Evolutionary conservation across 2,797 vertebrate species (phyloP).

Genomic region (Momotus momota): DNA sequence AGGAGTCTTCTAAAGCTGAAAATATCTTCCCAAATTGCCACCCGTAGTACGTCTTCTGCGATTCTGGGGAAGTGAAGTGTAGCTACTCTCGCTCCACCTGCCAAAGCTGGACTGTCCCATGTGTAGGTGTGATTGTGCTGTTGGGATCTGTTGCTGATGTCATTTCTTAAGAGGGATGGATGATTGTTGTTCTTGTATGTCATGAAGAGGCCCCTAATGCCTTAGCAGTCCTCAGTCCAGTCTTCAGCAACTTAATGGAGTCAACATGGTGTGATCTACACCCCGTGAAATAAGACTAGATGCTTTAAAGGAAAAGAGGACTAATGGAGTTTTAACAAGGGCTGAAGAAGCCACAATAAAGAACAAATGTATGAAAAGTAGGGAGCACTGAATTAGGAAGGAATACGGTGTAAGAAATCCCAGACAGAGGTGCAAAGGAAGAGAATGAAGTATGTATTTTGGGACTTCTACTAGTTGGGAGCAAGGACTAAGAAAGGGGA

Average conservation of each 20-base stretch:
- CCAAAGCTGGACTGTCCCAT: background rate
- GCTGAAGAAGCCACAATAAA: background rate
- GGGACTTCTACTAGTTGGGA: background rate
- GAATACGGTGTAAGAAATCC: background rate
- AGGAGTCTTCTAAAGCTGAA: background rate
- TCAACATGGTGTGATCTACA: background rate
- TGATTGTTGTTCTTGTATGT: background rate
- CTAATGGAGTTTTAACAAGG: background rate
- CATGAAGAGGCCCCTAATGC: background rate
- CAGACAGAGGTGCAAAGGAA: background rate
- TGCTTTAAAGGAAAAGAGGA: background rate
- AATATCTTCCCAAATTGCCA: background rate
- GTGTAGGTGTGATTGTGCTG: background rate
- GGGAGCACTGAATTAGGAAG: background rate
- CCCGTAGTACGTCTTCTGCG: background rate
- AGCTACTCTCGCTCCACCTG: background rate
- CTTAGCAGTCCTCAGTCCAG: background rate
- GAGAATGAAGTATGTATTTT: background rate
- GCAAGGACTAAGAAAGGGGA: background rate
- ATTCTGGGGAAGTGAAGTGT: background rate
- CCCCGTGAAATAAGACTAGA: background rate
- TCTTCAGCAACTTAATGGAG: background rate
- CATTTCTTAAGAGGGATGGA: background rate
- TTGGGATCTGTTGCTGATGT: background rate
- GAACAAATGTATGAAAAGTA: background rate